Percentiles rank a stretch among this genome's conserved stretches.
These are phyloP conservation scores for Aricia agestis DNA, from an alignment of 1,140 invertebrate genomes.

Conservation along the genomic window DNA sequence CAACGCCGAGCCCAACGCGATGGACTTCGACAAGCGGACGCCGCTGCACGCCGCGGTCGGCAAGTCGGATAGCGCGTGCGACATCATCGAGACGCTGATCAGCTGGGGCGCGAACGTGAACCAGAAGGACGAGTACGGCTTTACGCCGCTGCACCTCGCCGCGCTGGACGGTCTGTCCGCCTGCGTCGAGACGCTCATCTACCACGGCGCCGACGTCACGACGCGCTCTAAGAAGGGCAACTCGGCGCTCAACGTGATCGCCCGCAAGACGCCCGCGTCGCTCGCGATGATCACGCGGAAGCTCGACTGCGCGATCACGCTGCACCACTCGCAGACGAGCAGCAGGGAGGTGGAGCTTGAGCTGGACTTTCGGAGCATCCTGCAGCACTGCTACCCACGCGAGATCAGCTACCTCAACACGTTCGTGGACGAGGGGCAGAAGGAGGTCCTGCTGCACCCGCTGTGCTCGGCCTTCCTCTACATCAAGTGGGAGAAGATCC, in stretches of 20 bases:
- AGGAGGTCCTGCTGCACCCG: slow-evolving; percentile 88
- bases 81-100: slow-evolving; percentile 85
- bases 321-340: slow-evolving; percentile 85
- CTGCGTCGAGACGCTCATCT: slow-evolving; percentile 88
- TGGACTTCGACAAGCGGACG: slow-evolving; percentile 86
- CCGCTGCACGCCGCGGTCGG: slow-evolving; percentile 87
- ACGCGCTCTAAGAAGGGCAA: slow-evolving; percentile 89
- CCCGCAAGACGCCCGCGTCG: slow-evolving; percentile 88
- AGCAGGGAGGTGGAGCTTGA: slow-evolving; percentile 88
- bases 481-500: slow-evolving; percentile 92
- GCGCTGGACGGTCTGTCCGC: slow-evolving; percentile 89
- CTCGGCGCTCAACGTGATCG: slow-evolving; percentile 87
- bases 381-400: slow-evolving; percentile 86
- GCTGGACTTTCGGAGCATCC: slow-evolving; percentile 85
- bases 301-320: slow-evolving; percentile 84
- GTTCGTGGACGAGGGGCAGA: slow-evolving; percentile 89
- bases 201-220: slow-evolving; percentile 89
- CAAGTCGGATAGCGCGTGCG: slow-evolving; percentile 84
- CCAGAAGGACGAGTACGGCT: slow-evolving; percentile 90
- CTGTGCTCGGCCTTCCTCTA: slow-evolving; percentile 89
- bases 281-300: slow-evolving; percentile 86
- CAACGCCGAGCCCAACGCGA: slow-evolving; percentile 83
- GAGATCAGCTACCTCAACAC: slow-evolving; percentile 89
- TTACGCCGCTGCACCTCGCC: slow-evolving; percentile 91
- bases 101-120: slow-evolving; percentile 89